phyloP scores from a whole-genome alignment of 2,797 vertebrate species.

The Chrysocyon brachyurus region DNA sequence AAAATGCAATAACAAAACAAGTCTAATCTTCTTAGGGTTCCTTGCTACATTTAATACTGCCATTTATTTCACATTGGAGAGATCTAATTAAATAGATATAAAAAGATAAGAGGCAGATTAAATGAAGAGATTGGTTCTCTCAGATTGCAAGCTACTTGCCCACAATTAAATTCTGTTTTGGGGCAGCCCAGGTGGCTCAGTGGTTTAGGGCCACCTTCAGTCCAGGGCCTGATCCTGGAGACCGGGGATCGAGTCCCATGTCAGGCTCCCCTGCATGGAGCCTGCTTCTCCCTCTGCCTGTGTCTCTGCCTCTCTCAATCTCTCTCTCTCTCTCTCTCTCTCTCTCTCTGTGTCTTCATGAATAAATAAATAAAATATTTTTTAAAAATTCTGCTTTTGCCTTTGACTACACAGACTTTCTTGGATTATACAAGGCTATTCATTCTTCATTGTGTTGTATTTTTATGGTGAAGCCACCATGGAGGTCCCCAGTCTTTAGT shows the following conservation, averaged over 20 bases:
- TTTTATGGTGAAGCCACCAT: neutral
- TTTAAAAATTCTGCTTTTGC: neutral
- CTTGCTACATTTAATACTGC: neutral
- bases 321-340: too few relatives aligned
- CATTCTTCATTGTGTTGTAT: neutral
- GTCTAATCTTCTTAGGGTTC: neutral
- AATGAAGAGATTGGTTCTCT: neutral
- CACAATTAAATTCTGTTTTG: conserved; percentile 19
- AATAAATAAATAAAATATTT: too few relatives aligned
- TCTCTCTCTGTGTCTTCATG: too few relatives aligned
- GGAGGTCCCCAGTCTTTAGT: neutral
- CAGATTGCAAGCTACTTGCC: neutral
- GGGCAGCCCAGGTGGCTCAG: too few relatives aligned
- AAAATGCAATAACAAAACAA: neutral
- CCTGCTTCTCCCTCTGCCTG: too few relatives aligned
- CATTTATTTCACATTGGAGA: neutral
- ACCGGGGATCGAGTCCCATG: too few relatives aligned
- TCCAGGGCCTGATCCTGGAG: too few relatives aligned
- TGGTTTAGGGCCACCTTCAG: too few relatives aligned
- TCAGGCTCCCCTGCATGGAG: too few relatives aligned
- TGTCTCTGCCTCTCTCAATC: too few relatives aligned
- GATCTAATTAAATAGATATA: neutral
- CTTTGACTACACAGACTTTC: neutral
- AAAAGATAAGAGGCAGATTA: neutral
- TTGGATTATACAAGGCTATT: neutral